Evolutionary conservation across 2,888 invertebrate species (phyloP), one percentile per base, ranked within the genome.

Genomic region (Operophtera brumata): DNA sequence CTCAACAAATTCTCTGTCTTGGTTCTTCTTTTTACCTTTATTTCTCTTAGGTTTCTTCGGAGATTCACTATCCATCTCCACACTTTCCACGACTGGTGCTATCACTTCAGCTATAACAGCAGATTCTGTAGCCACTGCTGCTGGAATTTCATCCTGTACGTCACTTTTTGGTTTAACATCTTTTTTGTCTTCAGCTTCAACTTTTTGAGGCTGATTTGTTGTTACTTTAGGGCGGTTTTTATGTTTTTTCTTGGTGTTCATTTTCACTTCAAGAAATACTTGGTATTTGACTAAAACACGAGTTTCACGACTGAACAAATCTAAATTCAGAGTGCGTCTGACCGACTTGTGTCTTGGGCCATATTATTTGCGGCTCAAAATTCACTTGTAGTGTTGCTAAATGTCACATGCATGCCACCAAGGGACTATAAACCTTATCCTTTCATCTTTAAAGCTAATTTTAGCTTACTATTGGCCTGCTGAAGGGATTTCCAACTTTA

Each of bases 41-140:
- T 81, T 86, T 58, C 91, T 71, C 67, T 90, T 90, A 0, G 91
- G 91, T 69, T 89, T 90, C n/a, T 84, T 84, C 0, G 90, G 91
- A 12, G 69, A 67, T 48, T 78, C 76, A 53, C 69, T 73, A 47
- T 70, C 63, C 39, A 50, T 55, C 45, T 69, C 68, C 13, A 34
- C 46, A 37, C 47, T 59, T 52, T 75, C 57, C 54, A 66, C 65
- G 32, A 65, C 64, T 28, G 68, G 64, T 45, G 57, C 50, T 57
- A 63, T 61, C 20, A 64, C 59, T 55, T 67, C 65, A 52, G 67
- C 65, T 28, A 64, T 62, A 48, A 64, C 62, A 48, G 41, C 14
- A 54, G 56, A 57, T 42, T 59, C 62, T 50, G 61, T 12, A 5
- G 64, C 63, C 47, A 39, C 28, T 52, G 57, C 59, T 47, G 62